phyloP scores from a whole-genome alignment of 2,113 vertebrate genomes.

The Pao palembangensis region DNA sequence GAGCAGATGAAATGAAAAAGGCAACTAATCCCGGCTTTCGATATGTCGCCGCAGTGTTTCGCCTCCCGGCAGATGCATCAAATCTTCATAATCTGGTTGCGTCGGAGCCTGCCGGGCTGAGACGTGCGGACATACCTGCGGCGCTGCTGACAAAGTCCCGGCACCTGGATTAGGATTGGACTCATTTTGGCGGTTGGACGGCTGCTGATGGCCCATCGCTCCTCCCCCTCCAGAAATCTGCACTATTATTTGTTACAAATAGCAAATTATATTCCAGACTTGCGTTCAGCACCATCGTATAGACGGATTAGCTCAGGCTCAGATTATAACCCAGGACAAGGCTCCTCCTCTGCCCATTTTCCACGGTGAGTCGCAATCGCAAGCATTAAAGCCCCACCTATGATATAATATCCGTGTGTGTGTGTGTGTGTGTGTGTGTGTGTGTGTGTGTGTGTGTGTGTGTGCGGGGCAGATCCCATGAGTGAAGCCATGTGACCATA shows the following conservation, averaged over 20 bases:
- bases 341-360: conserved; percentile 24
- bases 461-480: background rate
- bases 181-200: conserved; percentile 2
- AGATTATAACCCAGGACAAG: conserved; percentile 56
- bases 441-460: background rate
- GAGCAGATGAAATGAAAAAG: conserved; percentile 49
- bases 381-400: conserved; percentile 34
- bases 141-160: conserved; percentile 8
- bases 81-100: conserved; percentile 70
- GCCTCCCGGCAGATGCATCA: conserved; percentile 61
- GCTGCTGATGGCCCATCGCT: conserved; percentile 28
- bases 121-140: conserved; percentile 15
- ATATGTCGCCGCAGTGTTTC: conserved; percentile 48
- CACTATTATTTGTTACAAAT: conserved; percentile 63
- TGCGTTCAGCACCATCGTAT: conserved; percentile 48
- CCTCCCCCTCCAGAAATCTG: conserved; percentile 53
- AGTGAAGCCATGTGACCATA: conserved; percentile 29
- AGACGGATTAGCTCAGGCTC: conserved; percentile 57
- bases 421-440: conserved; percentile 11
- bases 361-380: background rate
- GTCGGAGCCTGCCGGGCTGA: conserved; percentile 51
- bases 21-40: conserved; percentile 66
- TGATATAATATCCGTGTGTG: background rate
- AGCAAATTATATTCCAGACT: conserved; percentile 56
- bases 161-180: conserved; percentile 19